Conservation (phyloP, 2,113 vertebrate species). For the Brienomyrus brachyistius region DNA sequence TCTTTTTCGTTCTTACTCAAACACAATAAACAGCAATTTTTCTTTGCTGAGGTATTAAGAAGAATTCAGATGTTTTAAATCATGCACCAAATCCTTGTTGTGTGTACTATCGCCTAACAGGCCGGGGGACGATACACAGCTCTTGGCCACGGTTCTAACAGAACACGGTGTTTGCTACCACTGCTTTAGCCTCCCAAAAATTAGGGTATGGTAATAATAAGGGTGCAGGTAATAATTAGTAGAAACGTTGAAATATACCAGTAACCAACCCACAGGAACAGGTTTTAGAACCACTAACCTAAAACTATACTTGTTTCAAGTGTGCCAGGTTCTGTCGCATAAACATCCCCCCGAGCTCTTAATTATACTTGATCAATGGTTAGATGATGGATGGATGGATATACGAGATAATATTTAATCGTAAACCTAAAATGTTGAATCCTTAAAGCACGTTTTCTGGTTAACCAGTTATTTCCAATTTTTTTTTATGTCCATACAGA, state of each 20-base stretch:
- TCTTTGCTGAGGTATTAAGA: background rate
- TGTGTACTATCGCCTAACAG: background rate
- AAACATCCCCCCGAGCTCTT: background rate
- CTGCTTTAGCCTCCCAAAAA: background rate
- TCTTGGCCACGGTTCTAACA: background rate
- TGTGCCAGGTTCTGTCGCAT: background rate
- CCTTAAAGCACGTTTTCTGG: background rate
- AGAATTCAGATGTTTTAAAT: background rate
- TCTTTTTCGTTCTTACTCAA: background rate
- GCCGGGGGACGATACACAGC: background rate
- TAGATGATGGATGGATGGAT: background rate
- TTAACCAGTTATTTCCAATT: background rate
- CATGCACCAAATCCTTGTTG: background rate
- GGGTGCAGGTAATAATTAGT: background rate
- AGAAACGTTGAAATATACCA: background rate
- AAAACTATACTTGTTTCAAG: background rate
- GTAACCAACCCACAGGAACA: background rate
- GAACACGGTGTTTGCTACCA: background rate
- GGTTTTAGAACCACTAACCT: background rate
- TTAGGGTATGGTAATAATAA: background rate
- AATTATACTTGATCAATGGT: background rate
- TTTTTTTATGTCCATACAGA: background rate
- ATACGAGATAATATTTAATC: background rate
- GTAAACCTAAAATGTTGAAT: background rate
- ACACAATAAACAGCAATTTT: background rate